A percentile compares a stretch with the other conserved stretches of the same genome.
These are phyloP conservation scores for Fukomys damarensis DNA, from an alignment of 2,113 vertebrate genomes.

Conservation along the genomic window DNA sequence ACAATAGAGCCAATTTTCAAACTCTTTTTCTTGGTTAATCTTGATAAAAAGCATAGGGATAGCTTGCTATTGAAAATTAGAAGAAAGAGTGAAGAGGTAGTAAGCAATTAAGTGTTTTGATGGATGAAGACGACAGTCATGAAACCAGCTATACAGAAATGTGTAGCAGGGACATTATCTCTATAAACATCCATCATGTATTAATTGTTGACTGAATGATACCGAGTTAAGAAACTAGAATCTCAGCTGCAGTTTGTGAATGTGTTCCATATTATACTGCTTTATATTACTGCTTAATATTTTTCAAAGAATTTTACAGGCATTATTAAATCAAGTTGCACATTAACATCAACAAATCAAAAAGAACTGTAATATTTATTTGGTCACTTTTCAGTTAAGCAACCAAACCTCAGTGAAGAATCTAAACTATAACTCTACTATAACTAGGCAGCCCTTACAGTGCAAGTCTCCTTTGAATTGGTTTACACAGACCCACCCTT, in stretches of 20 bases:
- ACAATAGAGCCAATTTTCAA: neutral
- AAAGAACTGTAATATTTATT: neutral
- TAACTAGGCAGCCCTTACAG: neutral
- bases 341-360: slow-evolving; percentile 16
- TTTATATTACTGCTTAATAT: neutral
- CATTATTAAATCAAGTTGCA: slow-evolving; percentile 4
- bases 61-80: neutral
- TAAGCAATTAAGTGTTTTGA: neutral
- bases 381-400: neutral
- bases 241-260: neutral
- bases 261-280: neutral
- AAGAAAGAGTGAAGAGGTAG: too few relatives aligned
- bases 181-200: neutral
- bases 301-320: slow-evolving; percentile 7
- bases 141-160: neutral
- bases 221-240: neutral
- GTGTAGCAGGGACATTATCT: too few relatives aligned
- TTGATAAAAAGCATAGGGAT: neutral
- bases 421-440: neutral
- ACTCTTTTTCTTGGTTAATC: neutral
- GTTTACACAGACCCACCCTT: neutral
- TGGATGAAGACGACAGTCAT: neutral
- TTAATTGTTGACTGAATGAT: neutral
- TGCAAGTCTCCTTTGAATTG: neutral
- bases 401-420: neutral